phyloP scores from a whole-genome alignment of 1,140 invertebrate species.

The Diabrotica undecimpunctata region DNA sequence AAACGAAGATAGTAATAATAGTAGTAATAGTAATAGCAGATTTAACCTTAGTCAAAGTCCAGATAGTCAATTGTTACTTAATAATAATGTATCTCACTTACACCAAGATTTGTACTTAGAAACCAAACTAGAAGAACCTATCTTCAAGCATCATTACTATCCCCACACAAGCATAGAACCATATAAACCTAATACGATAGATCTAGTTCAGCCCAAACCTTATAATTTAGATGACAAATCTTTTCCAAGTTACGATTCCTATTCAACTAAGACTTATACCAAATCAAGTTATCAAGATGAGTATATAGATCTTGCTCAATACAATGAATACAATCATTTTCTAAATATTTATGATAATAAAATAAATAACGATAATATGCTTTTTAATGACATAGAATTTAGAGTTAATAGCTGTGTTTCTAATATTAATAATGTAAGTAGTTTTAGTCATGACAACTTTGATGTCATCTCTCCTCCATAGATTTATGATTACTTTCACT shows the following conservation, averaged over 20 bases:
- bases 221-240: conserved; percentile 25
- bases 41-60: conserved; percentile 45
- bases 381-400: conserved; percentile 40
- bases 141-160: conserved; percentile 22
- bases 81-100: conserved; percentile 32
- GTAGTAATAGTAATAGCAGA: conserved; percentile 40
- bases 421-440: conserved; percentile 26
- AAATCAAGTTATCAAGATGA: conserved; percentile 34
- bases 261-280: conserved; percentile 18
- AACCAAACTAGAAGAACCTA: conserved; percentile 22
- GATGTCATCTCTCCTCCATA: conserved; percentile 30
- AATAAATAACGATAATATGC: conserved; percentile 24
- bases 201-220: not conserved
- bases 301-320: conserved; percentile 37
- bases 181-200: not conserved
- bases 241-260: conserved; percentile 32
- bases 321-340: conserved; percentile 37
- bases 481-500: conserved; percentile 11
- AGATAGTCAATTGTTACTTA: conserved; percentile 31
- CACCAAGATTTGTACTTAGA: conserved; percentile 29
- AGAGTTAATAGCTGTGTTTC: conserved; percentile 31
- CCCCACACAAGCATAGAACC: not conserved
- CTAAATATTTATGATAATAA: conserved; percentile 38
- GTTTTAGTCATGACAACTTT: conserved; percentile 27
- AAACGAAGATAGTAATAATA: conserved; percentile 45